A percentile compares a stretch with the other conserved stretches of the same genome.
Evolutionary conservation across 2,888 invertebrate species (phyloP).

Genomic region (Agonopterix heracliana): DNA sequence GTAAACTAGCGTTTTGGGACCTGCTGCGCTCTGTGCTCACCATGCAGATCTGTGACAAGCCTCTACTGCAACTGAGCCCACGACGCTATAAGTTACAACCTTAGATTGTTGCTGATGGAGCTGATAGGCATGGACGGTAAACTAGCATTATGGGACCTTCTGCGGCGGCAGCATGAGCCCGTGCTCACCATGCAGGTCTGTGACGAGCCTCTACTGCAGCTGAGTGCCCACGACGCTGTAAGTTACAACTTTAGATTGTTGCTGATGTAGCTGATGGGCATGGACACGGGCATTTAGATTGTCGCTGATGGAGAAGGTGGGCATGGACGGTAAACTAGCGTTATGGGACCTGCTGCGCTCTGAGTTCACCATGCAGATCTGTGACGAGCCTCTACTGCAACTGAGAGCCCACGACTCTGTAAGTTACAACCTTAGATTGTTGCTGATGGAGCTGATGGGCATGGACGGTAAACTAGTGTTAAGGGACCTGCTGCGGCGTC

Average conservation of each 20-base stretch:
- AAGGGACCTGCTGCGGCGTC: no score
- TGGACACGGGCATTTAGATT: no score
- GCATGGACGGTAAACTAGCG: slow-evolving; percentile 86
- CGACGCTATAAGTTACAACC: no score
- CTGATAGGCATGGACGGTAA: slow-evolving; percentile 87
- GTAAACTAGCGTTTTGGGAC: slow-evolving; percentile 91
- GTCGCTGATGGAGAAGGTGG: slow-evolving; percentile 87
- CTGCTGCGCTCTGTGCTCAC: slow-evolving; percentile 86
- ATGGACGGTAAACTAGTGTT: no score
- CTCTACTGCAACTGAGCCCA: slow-evolving; percentile 63
- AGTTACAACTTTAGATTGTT: slow-evolving; percentile 5
- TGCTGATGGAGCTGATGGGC: no score
- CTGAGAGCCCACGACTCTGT: no score
- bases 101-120: slow-evolving; percentile 88
- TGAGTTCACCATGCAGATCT: no score
- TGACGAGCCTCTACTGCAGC: slow-evolving; percentile 65
- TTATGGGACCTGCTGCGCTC: slow-evolving; percentile 93
- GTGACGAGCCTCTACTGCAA: no score
- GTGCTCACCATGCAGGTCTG: slow-evolving; percentile 76
- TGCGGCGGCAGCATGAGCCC: slow-evolving; percentile 88
- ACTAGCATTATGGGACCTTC: slow-evolving; percentile 91
- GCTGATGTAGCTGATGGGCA: neutral
- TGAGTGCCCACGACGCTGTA: slow-evolving; percentile 53
- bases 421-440: no score
- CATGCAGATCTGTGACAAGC: slow-evolving; percentile 64